These are phyloP conservation scores for Lasioglossum calceatum DNA, from an alignment of 2,888 invertebrate species.

Conservation along the genomic window DNA sequence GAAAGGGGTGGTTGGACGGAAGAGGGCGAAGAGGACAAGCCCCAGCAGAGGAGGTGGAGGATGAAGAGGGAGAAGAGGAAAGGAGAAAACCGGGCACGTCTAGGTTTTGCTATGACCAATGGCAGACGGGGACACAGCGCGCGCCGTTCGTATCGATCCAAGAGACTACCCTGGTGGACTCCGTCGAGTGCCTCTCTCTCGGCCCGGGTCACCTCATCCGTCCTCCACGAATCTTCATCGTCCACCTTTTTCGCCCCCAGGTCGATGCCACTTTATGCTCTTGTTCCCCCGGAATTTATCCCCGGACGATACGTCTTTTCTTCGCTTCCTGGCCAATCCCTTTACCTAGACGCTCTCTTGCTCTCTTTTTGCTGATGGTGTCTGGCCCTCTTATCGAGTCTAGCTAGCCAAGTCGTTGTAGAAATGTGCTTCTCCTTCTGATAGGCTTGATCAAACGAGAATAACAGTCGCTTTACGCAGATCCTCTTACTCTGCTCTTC, in stretches of 20 bases:
- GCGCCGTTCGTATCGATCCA: conserved; percentile 82
- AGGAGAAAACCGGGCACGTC: conserved; percentile 79
- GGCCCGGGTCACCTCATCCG: conserved; percentile 79
- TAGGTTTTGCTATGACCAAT: conserved; percentile 83
- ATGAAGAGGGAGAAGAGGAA: conserved; percentile 64
- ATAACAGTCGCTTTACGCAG: neutral
- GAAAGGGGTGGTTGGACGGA: conserved; percentile 60
- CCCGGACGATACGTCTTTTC: neutral
- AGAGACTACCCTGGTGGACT: conserved; percentile 72
- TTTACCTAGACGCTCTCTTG: neutral
- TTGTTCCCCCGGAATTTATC: conserved; percentile 57
- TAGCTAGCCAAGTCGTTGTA: neutral
- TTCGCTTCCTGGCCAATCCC: neutral
- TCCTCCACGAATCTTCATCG: conserved; percentile 76
- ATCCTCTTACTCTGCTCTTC: neutral
- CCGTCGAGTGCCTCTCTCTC: conserved; percentile 69
- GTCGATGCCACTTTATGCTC: conserved; percentile 52
- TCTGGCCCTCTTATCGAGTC: neutral
- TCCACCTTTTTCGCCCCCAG: conserved; percentile 66
- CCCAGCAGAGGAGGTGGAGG: conserved; percentile 70
- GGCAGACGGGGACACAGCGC: conserved; percentile 82
- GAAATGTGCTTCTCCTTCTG: neutral
- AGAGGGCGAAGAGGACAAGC: conserved; percentile 60
- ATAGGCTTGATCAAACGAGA: neutral
- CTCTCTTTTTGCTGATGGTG: neutral